These are phyloP conservation scores for Coreius guichenoti DNA, from an alignment of 2,797 vertebrate genomes.

Conservation along the genomic window DNA sequence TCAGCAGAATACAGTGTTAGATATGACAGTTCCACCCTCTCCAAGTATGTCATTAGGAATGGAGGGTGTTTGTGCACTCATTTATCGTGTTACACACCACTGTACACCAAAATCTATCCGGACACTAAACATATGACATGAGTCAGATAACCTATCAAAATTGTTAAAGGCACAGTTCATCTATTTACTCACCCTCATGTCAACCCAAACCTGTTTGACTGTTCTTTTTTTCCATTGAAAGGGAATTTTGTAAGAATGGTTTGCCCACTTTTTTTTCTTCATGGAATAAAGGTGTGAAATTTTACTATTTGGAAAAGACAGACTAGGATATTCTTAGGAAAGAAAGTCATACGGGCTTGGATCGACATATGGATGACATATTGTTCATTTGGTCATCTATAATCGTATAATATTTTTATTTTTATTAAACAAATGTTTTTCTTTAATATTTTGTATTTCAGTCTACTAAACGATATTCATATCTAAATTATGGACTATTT, in stretches of 20 bases:
- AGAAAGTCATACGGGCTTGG: background rate
- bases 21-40: background rate
- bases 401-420: background rate
- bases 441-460: background rate
- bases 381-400: background rate
- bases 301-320: background rate
- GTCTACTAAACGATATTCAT: background rate
- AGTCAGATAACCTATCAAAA: slow-evolving; percentile 14
- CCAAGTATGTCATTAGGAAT: background rate
- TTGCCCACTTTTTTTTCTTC: background rate
- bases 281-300: background rate
- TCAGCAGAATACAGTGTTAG: background rate
- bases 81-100: background rate
- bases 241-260: background rate
- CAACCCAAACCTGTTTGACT: background rate
- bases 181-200: background rate
- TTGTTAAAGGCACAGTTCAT: background rate
- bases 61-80: background rate
- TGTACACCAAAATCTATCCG: background rate
- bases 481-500: background rate
- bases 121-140: background rate
- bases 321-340: background rate
- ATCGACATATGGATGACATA: background rate
- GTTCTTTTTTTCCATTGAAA: background rate
- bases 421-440: background rate